phyloP scores from a whole-genome alignment of 1,140 invertebrate genomes.

The Lepidostoma basale region DNA sequence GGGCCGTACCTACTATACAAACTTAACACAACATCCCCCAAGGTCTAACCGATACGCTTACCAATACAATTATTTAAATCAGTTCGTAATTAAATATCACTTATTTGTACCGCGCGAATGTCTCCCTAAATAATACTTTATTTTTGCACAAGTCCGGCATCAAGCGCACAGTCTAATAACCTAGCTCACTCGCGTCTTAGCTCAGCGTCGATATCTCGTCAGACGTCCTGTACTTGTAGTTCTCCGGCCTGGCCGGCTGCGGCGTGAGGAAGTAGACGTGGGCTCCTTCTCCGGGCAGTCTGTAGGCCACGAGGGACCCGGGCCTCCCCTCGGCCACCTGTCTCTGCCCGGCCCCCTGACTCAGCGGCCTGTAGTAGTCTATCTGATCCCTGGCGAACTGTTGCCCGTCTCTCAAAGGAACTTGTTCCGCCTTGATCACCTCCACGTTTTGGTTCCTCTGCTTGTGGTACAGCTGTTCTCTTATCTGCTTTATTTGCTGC shows the following conservation, averaged over 20 bases:
- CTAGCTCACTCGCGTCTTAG: conserved; percentile 28
- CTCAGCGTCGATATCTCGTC: conserved; percentile 55
- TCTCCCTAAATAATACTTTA: conserved; percentile 15
- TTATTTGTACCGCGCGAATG: conserved; percentile 15
- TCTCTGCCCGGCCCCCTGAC: conserved; percentile 32
- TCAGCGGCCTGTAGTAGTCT: conserved; percentile 21
- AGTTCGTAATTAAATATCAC: conserved; percentile 19
- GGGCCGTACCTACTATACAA: too few relatives aligned
- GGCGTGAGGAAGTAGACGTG: conserved; percentile 81
- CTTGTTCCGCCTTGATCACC: conserved; percentile 39
- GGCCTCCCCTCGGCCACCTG: conserved; percentile 57
- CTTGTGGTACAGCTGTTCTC: conserved; percentile 35
- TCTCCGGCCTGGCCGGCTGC: conserved; percentile 60
- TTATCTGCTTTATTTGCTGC: conserved; percentile 31
- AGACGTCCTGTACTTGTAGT: conserved; percentile 55
- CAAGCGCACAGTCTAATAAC: conserved; percentile 6
- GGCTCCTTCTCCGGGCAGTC: conserved; percentile 70
- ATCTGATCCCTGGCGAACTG: conserved; percentile 34
- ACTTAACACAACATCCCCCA: too few relatives aligned
- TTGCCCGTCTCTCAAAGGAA: conserved; percentile 23
- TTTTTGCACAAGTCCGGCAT: conserved; percentile 17
- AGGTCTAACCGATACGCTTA: too few relatives aligned
- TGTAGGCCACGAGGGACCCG: conserved; percentile 69
- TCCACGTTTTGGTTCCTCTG: conserved; percentile 38
- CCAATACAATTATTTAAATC: neutral